Conservation (phyloP, 2,797 vertebrate species). For the Silurus lanzhouensis region DNA sequence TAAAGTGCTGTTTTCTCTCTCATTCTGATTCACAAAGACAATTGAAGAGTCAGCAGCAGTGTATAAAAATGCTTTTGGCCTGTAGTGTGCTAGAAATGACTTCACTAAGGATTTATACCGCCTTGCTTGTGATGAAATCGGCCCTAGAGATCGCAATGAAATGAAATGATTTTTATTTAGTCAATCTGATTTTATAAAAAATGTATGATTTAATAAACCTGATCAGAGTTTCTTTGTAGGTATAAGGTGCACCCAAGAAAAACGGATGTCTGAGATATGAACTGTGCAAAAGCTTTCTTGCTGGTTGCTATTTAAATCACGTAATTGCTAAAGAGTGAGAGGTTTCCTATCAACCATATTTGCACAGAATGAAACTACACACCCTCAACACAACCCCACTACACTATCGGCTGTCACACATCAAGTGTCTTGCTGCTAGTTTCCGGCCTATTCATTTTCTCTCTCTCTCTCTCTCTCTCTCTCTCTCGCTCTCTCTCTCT, state of each 20-base stretch:
- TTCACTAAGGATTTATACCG: neutral
- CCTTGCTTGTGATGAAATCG: neutral
- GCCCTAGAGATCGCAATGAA: neutral
- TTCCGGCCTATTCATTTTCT: slow-evolving; percentile 68
- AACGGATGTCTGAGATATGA: neutral
- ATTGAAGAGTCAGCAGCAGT: neutral
- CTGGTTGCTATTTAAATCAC: slow-evolving; percentile 68
- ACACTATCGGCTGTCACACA: slow-evolving; percentile 71
- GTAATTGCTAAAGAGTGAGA: slow-evolving; percentile 63
- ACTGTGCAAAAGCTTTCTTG: neutral
- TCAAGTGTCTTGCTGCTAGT: slow-evolving; percentile 75
- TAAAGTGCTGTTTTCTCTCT: neutral
- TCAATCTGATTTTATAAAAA: neutral
- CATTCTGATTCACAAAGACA: neutral
- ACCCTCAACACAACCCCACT: slow-evolving; percentile 56
- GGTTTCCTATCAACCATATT: slow-evolving; percentile 65
- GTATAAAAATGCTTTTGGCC: neutral
- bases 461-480: slow-evolving; percentile 10
- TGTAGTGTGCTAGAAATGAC: neutral
- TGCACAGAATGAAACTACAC: slow-evolving; percentile 64
- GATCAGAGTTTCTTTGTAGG: neutral
- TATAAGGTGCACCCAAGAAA: slow-evolving; percentile 7
- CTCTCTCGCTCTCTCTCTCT: slow-evolving; percentile 70
- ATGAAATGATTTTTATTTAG: neutral
- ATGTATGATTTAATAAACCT: neutral